Base-by-base conservation (phyloP, 2,113 vertebrate genomes). In the Phylloscopus whistleri region DNA sequence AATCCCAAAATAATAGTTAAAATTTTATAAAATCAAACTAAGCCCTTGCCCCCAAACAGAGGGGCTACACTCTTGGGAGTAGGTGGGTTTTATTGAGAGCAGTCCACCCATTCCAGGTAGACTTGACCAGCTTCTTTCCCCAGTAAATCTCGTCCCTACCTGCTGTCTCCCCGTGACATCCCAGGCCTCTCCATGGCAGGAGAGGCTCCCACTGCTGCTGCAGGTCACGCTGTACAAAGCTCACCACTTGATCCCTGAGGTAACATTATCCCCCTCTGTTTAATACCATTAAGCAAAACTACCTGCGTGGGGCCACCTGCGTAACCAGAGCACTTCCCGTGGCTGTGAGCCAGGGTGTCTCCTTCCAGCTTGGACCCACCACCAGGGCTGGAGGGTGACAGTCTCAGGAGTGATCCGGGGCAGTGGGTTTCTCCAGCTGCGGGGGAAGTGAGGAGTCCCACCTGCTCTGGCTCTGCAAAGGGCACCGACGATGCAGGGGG, bases 251-350 rank as follows among this genome's bases (percentile, higher is more conserved):
- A 95, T 94, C 91, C 62, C 46, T 1, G 0, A 51, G 41, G 92
- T 92, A 96, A 96, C 27, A 8, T 75, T 95, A 96, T 92, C 87
- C 16, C 66, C 35, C 53, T 92, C 87, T 94, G 52, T 85, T 95
- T 87, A 87, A 94, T 92, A 83, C 63, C 77, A 89, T 94, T 85
- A 93, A 95, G 83, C 70, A 95, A 94, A 96, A 75, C 85, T 89
- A 83, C 82, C 63, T 90, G 67, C 0, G 1, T 62, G 62, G 76
- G 63, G 90, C 67, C 55, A 81, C 93, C 76, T 52, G 53, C 0
- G 67, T 75, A 93, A 96, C 27, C 11, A 2, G 83, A 96, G 87
- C 89, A 24, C 52, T 41, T 82, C n/a, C 63, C 5, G 1, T 44
- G 84, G 77, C 84, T 46, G 5, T 0, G 0, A 5, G 49, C 94